phyloP scores from a whole-genome alignment of 2,113 vertebrate species.

The Eleginops maclovinus region DNA sequence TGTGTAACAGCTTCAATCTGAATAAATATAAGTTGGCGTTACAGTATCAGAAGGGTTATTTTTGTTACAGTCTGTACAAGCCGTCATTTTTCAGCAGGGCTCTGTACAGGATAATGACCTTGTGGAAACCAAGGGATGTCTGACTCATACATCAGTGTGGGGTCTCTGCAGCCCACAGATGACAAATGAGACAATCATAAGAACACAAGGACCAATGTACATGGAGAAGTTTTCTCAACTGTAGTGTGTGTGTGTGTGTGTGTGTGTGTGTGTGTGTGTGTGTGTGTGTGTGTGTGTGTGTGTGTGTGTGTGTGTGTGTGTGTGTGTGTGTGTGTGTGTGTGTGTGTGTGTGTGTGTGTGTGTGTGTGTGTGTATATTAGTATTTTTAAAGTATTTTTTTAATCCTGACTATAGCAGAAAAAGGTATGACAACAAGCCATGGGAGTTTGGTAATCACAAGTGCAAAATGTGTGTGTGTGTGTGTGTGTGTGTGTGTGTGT shows the following conservation, averaged over 20 bases:
- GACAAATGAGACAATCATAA: slow-evolving; percentile 15
- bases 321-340: too few relatives aligned
- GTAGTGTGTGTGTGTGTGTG: not conserved
- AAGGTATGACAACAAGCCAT: too few relatives aligned
- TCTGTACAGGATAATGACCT: slow-evolving; percentile 55
- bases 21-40: slow-evolving; percentile 45
- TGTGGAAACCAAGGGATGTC: slow-evolving; percentile 50
- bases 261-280: too few relatives aligned
- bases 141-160: slow-evolving; percentile 49
- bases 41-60: slow-evolving; percentile 31
- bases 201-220: slow-evolving; percentile 23
- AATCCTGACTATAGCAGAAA: too few relatives aligned
- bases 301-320: too few relatives aligned
- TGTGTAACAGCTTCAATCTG: slow-evolving; percentile 35
- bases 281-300: too few relatives aligned
- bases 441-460: too few relatives aligned
- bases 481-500: too few relatives aligned
- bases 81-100: slow-evolving; percentile 53
- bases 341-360: too few relatives aligned
- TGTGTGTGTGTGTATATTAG: too few relatives aligned
- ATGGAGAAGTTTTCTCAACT: slow-evolving; percentile 12
- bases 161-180: slow-evolving; percentile 26
- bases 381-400: too few relatives aligned
- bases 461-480: too few relatives aligned
- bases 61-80: slow-evolving; percentile 49